A percentile compares a stretch with the other conserved stretches of the same genome.
phyloP scores from a whole-genome alignment of 2,113 vertebrate species.

The Myxocyprinus asiaticus region DNA sequence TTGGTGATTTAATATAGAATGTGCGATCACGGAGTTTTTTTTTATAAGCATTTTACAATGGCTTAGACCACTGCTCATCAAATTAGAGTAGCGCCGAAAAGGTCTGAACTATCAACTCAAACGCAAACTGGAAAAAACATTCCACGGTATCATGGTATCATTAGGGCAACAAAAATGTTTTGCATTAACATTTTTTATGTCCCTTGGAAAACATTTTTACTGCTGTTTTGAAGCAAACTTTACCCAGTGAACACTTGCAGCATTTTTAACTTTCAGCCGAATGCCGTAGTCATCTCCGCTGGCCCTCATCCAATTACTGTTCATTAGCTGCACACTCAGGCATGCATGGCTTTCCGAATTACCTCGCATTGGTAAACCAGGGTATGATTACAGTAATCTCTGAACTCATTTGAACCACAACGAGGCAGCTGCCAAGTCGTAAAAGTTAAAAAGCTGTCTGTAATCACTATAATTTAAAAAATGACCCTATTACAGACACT shows the following conservation, averaged over 20 bases:
- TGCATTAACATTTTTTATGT: too few relatives aligned
- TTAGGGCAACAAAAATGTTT: too few relatives aligned
- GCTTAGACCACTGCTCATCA: too few relatives aligned
- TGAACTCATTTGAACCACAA: slow-evolving; percentile 44
- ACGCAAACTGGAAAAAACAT: background rate
- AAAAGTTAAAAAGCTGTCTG: slow-evolving; percentile 55
- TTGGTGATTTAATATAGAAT: too few relatives aligned
- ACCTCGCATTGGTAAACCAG: slow-evolving; percentile 47
- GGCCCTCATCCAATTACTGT: slow-evolving; percentile 41
- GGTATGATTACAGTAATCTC: slow-evolving; percentile 45
- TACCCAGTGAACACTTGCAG: background rate
- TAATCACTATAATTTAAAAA: slow-evolving; percentile 59
- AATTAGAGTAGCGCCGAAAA: too few relatives aligned
- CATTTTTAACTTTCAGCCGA: background rate
- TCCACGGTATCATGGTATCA: too few relatives aligned
- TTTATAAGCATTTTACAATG: too few relatives aligned
- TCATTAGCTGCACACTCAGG: slow-evolving; percentile 46
- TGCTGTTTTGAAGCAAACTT: background rate
- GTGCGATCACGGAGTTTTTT: too few relatives aligned
- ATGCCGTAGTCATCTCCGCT: slow-evolving; percentile 29
- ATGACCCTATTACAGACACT: slow-evolving; percentile 49
- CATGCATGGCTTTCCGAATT: slow-evolving; percentile 47
- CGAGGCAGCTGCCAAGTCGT: slow-evolving; percentile 45
- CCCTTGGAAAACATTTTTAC: too few relatives aligned
- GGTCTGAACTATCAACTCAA: too few relatives aligned